Evolutionary conservation across 1,140 invertebrate species (phyloP), one percentile per base, ranked within the genome.

Genomic region (Euwallacea fornicatus): DNA sequence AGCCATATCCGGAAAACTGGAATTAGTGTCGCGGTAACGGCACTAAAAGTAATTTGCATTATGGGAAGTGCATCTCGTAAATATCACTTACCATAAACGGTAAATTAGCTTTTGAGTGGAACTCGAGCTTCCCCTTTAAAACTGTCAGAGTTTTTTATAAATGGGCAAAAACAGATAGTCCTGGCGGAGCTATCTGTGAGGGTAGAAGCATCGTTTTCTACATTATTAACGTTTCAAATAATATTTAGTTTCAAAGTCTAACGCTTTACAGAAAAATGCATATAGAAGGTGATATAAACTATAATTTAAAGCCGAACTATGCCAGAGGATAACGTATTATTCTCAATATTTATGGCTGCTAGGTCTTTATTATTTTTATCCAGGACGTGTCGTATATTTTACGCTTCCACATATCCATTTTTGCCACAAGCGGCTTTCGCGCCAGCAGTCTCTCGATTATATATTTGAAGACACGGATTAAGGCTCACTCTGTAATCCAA

Each of bases 1-100:
- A 65, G 63, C 63, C 63, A 65, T 65, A 65, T 65, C 63, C 47
- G 16, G 63, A 54, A 65, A 65, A 65, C 63, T 65, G 43, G 63
- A 65, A 65, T 65, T 65, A 65, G 63, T 54, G 63, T 46, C 63
- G 63, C 63, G 47, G 63, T 65, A 46, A 42, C 63, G 63, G 63
- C 21, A 65, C 15, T 65, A 65, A 55, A 65, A 65, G 63, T 65
- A 65, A 65, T 65, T 65, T 65, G 63, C 63, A 65, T 65, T 65
- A 65, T 65, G 63, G 63, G 42, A 65, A 54, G 41, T 54, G 63
- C 63, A 65, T 65, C 63, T 42, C 63, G 50, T 65, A 65, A 65
- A 65, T 65, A 65, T 65, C 21, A 65, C 8, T 65, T 65, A 65
- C 63, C 15, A 55, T 55, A 65, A 65, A 53, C 63, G 47, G 47